phyloP scores from a whole-genome alignment of 2,797 vertebrate genomes.

The Hozukius guyotensis region DNA sequence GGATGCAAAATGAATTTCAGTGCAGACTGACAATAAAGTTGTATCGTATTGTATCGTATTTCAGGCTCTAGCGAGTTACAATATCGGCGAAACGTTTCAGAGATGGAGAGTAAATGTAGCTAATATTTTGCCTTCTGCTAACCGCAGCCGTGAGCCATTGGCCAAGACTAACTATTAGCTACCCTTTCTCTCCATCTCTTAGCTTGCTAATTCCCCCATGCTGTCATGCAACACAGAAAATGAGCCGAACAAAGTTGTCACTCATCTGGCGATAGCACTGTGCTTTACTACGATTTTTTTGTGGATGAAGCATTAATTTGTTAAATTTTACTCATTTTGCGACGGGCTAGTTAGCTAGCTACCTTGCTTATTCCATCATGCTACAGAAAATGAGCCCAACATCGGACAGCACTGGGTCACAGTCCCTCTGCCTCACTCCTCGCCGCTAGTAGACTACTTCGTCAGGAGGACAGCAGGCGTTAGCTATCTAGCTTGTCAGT shows the following conservation, averaged over 20 bases:
- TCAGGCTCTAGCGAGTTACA: too few relatives aligned
- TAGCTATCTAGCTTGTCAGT: neutral
- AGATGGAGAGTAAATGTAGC: too few relatives aligned
- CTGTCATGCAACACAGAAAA: neutral
- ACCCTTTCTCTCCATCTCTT: neutral
- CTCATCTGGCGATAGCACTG: neutral
- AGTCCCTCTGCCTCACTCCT: neutral
- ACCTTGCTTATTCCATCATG: neutral
- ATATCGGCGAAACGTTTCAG: too few relatives aligned
- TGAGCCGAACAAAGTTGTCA: neutral
- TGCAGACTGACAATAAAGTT: too few relatives aligned
- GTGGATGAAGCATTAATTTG: neutral
- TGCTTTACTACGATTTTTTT: neutral
- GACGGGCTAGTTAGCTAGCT: neutral
- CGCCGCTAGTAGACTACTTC: neutral
- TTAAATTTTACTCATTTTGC: neutral
- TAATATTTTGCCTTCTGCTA: neutral
- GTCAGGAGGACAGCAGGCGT: neutral
- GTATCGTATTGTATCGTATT: too few relatives aligned
- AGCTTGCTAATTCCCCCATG: neutral
- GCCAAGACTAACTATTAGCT: too few relatives aligned
- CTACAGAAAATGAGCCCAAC: neutral
- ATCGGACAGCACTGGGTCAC: neutral
- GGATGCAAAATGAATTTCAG: too few relatives aligned
- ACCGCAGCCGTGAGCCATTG: too few relatives aligned